Percentiles rank a stretch among this genome's conserved stretches.
Conservation (phyloP, 2,797 vertebrate species). For the Onychomys leucogaster region DNA sequence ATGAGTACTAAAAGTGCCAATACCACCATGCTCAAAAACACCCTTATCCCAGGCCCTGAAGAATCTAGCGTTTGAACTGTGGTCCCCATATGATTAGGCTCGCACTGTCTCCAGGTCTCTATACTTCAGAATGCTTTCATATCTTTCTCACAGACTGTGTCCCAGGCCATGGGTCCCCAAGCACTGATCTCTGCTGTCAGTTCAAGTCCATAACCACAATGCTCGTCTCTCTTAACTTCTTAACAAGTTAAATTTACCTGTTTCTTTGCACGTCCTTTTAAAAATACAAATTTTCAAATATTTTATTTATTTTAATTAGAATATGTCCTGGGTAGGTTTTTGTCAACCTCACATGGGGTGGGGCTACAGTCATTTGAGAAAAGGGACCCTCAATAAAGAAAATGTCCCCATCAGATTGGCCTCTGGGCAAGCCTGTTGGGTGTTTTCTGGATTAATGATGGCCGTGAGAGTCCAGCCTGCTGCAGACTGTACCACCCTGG, state of each 20-base stretch:
- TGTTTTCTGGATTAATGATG: neutral
- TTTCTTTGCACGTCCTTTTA: neutral
- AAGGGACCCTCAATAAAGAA: neutral
- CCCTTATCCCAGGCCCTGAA: neutral
- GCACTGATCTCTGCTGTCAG: neutral
- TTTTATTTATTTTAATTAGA: neutral
- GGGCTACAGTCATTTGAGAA: neutral
- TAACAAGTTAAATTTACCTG: no score
- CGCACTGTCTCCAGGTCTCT: no score
- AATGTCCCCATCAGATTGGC: neutral
- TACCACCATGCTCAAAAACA: neutral
- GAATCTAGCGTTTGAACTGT: neutral
- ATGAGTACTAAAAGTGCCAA: neutral
- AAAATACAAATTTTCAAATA: neutral
- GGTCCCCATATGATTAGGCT: neutral
- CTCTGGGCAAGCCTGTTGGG: no score
- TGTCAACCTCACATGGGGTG: neutral
- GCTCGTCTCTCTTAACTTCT: neutral
- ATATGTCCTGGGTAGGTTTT: neutral
- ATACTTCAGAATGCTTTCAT: no score
- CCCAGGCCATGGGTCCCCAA: no score
- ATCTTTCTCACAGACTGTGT: neutral
- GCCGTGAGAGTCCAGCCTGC: neutral
- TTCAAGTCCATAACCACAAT: neutral
- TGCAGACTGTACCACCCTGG: no score